These are phyloP conservation scores for Baccha elongata DNA, from an alignment of 2,888 invertebrate species.

Conservation along the genomic window DNA sequence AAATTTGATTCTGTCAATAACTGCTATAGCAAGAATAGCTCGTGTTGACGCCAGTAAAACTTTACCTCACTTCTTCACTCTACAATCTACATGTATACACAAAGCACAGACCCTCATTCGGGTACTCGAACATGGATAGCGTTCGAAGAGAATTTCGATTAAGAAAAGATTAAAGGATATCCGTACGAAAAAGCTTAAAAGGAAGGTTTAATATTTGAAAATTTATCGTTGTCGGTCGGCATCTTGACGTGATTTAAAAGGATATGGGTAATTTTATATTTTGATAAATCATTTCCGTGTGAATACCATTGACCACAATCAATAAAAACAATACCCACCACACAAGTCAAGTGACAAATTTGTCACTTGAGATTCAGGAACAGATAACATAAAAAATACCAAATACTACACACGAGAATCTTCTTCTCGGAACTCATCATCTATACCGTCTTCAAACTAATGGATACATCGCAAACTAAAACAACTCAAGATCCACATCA, in stretches of 20 bases:
- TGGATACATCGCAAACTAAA: constrained; percentile 38
- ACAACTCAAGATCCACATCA: constrained; percentile 26
- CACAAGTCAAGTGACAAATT: constrained; percentile 18
- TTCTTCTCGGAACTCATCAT: constrained; percentile 18
- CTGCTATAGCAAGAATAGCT: constrained; percentile 38
- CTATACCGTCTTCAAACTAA: constrained; percentile 34
- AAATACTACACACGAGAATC: constrained; percentile 12
- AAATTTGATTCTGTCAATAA: constrained; percentile 66
- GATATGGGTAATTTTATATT: constrained; percentile 30
- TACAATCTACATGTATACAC: constrained; percentile 13
- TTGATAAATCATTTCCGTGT: constrained; percentile 39
- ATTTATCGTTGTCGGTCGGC: constrained; percentile 1
- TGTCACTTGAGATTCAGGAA: constrained; percentile 19
- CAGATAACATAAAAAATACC: constrained; percentile 9
- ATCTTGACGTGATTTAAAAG: constrained; percentile 22
- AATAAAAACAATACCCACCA: constrained; percentile 53
- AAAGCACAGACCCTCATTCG: constrained; percentile 34
- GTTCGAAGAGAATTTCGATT: constrained; percentile 57
- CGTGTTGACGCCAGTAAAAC: constrained; percentile 41
- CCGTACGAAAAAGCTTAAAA: constrained; percentile 47
- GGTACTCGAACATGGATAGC: constrained; percentile 31
- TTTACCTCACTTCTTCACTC: constrained; percentile 24
- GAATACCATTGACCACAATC: constrained; percentile 38
- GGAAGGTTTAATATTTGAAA: constrained; percentile 45
- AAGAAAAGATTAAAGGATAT: constrained; percentile 60